Evolutionary conservation across 2,888 invertebrate genomes (phyloP).

Genomic region (Ommatoiulus sabulosus): DNA sequence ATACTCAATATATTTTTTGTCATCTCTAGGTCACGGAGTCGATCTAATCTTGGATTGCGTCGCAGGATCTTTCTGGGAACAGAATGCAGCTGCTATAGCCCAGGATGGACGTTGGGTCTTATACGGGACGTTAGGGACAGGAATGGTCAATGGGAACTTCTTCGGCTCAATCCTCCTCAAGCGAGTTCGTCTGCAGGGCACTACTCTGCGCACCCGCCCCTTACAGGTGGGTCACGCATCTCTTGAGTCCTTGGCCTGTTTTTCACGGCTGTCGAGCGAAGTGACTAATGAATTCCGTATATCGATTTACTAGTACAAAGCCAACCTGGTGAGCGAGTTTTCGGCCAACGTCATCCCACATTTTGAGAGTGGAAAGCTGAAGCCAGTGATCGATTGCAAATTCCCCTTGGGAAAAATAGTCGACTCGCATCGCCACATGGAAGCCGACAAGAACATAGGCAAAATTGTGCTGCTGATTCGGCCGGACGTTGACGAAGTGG

Average conservation of each 20-base stretch:
- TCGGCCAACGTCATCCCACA: constrained; percentile 55
- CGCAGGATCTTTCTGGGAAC: constrained; percentile 66
- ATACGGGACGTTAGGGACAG: constrained; percentile 67
- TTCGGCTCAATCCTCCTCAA: constrained; percentile 65
- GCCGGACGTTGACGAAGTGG: constrained; percentile 31
- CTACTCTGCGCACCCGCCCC: constrained; percentile 64
- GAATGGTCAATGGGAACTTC: constrained; percentile 64
- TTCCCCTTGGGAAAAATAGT: constrained; percentile 57
- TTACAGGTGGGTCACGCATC: constrained; percentile 64
- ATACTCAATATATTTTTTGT: too few species aligned
- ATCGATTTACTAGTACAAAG: constrained; percentile 65
- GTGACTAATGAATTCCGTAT: background rate
- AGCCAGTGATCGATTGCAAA: constrained; percentile 57
- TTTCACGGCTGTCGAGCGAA: background rate
- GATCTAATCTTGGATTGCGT: constrained; percentile 68
- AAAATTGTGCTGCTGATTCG: constrained; percentile 58
- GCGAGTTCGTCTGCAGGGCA: constrained; percentile 64
- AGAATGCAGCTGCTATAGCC: constrained; percentile 65
- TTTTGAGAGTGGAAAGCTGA: constrained; percentile 54
- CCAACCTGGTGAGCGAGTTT: constrained; percentile 64
- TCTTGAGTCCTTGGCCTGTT: constrained; percentile 62
- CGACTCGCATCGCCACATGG: constrained; percentile 58
- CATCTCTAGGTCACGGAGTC: constrained; percentile 63
- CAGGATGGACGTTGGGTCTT: constrained; percentile 67
- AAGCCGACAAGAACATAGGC: constrained; percentile 58